Evolutionary conservation across 2,113 vertebrate genomes (phyloP).

Genomic region (Stomatorhinus ivindoensis): DNA sequence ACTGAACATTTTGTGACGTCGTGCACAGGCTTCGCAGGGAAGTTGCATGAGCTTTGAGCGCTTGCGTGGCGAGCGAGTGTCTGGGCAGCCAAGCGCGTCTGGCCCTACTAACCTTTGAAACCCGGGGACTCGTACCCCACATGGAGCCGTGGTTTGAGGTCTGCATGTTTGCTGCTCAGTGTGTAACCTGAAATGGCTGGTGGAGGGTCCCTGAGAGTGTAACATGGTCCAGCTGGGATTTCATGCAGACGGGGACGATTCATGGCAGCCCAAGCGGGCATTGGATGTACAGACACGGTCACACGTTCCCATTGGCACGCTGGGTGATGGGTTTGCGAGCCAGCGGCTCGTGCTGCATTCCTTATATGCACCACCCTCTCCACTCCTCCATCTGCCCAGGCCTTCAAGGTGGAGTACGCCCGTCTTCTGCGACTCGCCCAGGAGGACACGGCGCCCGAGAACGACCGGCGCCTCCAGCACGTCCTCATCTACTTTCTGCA

Average conservation of each 20-base stretch:
- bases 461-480: conserved; percentile 87
- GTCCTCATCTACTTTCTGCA: conserved; percentile 91
- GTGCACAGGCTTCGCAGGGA: not conserved
- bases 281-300: not conserved
- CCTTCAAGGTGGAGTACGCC: conserved; percentile 88
- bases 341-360: not conserved
- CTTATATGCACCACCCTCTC: conserved; percentile 18
- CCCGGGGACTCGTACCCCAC: not conserved
- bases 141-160: too few species aligned
- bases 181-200: not conserved
- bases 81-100: not conserved
- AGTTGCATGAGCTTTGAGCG: not conserved
- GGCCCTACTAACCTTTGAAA: not conserved
- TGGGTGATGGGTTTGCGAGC: not conserved
- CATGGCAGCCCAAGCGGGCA: not conserved
- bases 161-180: not conserved
- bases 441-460: conserved; percentile 82
- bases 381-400: conserved; percentile 62
- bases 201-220: not conserved
- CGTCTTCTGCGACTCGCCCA: conserved; percentile 84
- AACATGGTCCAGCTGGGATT: not conserved
- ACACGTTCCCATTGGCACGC: not conserved
- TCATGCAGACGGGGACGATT: not conserved
- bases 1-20: not conserved
- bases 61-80: not conserved